Base-by-base conservation (phyloP, 1,140 invertebrate genomes). In the Drosophila ambigua region DNA sequence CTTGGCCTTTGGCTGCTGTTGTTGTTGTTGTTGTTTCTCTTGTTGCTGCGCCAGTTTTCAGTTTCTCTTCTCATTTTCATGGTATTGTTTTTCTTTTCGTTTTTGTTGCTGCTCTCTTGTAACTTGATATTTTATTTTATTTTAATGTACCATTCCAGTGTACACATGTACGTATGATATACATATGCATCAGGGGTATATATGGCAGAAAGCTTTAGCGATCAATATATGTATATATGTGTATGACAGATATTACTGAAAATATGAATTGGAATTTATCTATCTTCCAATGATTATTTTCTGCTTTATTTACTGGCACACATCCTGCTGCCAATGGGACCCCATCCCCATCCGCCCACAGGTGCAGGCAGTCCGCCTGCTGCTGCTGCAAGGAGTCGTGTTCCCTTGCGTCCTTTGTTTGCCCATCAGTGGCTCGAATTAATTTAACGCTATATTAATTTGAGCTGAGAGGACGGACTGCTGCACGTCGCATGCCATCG, bases 401-500 rank as follows among this genome's bases (percentile, higher is more conserved):
- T 43, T 61, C 57, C 20, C 44, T 67, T 67, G 57, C 31, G 61
- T 81, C 72, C 35, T 39, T 72, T 81, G 79, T 48, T 48, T 57
- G 64, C 71, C 79, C 77, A 77, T 72, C 61, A 69, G 66, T 79
- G 50, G 63, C 83, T 87, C 82, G 80, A 88, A 87, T 87, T 87
- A 88, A 82, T 88, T 87, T 82, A 82, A 88, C 78, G 79, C 85
- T 87, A 82, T 87, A 88, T 87, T 88, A 87, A 87, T 88, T 87
- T 75, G 78, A 82, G 78, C 74, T 35, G 31, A 39, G 24, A 46
- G 66, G 20, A n/a, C 6, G 45, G 55, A 0, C n/a, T 5, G 51
- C 31, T 9, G 31, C 31, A 35, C 8, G 31, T 35, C 31, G 31
- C 8, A 9, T 35, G 31, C 31, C 31, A 35, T 28, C 26, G 26